Evolutionary conservation across 2,797 vertebrate species (phyloP), one percentile per base, ranked within the genome.

Genomic region (Chelon auratus): DNA sequence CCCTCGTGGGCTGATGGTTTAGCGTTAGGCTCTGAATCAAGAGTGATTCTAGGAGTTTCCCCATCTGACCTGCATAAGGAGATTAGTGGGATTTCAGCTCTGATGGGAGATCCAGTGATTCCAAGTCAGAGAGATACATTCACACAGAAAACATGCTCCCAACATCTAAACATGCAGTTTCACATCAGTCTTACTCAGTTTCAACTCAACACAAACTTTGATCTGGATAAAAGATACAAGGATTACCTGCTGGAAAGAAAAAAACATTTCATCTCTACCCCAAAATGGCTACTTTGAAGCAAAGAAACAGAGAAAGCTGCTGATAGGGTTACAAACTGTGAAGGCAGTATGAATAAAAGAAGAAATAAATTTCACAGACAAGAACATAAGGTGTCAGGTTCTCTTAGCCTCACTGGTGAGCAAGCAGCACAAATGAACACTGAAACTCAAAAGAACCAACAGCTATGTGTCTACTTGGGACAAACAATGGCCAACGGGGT

Each of bases 381-480:
- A 78, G 37, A 82, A 68, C 64, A 73, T 33, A 76, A 74, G 24
- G 81, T 81, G 84, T 74, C 14, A 37, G 70, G 68, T 81, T 87
- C 43, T 78, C 68, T 77, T 40, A 75, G 83, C 64, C 78, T 81
- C 60, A 74, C 65, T 63, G 61, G 86, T 88, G 82, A 90, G 74
- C 84, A 91, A 89, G 82, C 85, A 85, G 80, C 61, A 89, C 60
- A 83, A 65, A 90, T 82, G 61, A 78, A 84, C 71, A 89, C 33
- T 37, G 50, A 77, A 79, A 83, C 50, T 74, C 0, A 86, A 74
- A 75, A 57, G 53, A 66, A 65, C 43, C 59, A 43, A 78, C 63
- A 75, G 85, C 80, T 83, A 59, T 20, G 73, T 72, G 77, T 82
- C 81, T 81, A 85, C 81, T 81, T 69, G 75, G 82, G 87, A 90